Evolutionary conservation across 2,888 invertebrate genomes (phyloP), one percentile per base, ranked within the genome.

Genomic region (Oxyscelio sp.): DNA sequence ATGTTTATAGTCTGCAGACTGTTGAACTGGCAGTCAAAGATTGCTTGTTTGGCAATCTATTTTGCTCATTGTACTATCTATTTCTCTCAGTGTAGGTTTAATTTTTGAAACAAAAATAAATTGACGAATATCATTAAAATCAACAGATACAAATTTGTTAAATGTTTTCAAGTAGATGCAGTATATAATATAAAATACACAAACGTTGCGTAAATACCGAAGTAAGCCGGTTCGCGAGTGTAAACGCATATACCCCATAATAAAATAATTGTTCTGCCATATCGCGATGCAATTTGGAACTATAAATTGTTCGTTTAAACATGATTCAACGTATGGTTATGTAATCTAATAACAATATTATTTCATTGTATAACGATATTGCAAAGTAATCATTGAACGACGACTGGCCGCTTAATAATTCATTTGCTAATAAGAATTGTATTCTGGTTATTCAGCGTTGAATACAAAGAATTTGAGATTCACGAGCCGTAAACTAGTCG

Each of bases 271-370:
- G 27, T 2, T n/a, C 50, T 65, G 56, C 34, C 50, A 34, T n/a
- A 50, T 45, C 56, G 65, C 45, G 31, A 43, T 79, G 70, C 79
- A 70, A 80, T 56, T 45, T 17, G 13, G 65, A 82, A 71, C 65
- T 58, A 34, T 58, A 71, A 77, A 71, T 58, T 48, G 45, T 61
- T 81, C 50, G 40, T 4, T 22, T 15, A 73, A 83, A 78, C 77
- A 83, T 83, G 78, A 77, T 83, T 77, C 59, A 83, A 83, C 71
- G 71, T 58, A 38, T 50, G 56, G 73, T 61, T 73, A 78, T 77
- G 61, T 71, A 73, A 78, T 73, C 71, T 59, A 65, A 65, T 70
- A 65, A 75, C 68, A 75, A 68, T 63, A 70, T 61, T 50, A 73
- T 63, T 82, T 54, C 15, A 70, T 63, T 65, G 40, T 43, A 58